A percentile compares a stretch with the other conserved stretches of the same genome.
Evolutionary conservation across 2,888 invertebrate species (phyloP).

Genomic region (Tenthredo scrophulariae): DNA sequence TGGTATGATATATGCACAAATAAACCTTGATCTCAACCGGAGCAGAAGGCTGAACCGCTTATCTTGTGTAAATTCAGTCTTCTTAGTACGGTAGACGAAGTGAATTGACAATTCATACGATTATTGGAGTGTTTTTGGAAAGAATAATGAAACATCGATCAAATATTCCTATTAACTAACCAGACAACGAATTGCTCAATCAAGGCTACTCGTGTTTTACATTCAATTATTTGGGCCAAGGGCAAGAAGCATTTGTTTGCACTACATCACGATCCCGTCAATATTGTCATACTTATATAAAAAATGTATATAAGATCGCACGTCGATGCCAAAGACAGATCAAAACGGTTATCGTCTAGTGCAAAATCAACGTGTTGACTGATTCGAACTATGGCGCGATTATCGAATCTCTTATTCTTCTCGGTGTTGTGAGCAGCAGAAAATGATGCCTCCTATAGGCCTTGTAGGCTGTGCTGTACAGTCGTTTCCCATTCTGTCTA

Average conservation of each 20-base stretch:
- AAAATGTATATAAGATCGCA: neutral
- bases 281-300: neutral
- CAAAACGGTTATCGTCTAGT: neutral
- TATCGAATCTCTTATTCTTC: neutral
- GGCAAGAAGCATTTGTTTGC: neutral
- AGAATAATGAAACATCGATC: too few species aligned
- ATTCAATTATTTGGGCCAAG: neutral
- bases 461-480: neutral
- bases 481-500: too few species aligned
- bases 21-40: neutral
- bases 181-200: neutral
- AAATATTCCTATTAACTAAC: neutral
- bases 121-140: neutral
- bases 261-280: neutral
- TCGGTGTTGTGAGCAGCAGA: neutral
- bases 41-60: neutral
- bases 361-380: neutral
- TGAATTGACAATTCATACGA: neutral
- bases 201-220: neutral
- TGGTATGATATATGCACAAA: neutral
- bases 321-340: neutral
- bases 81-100: too few species aligned
- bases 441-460: neutral
- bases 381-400: neutral
- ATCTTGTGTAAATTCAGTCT: too few species aligned